Evolutionary conservation across 2,797 vertebrate genomes (phyloP).

Genomic region (Halcyon badia): DNA sequence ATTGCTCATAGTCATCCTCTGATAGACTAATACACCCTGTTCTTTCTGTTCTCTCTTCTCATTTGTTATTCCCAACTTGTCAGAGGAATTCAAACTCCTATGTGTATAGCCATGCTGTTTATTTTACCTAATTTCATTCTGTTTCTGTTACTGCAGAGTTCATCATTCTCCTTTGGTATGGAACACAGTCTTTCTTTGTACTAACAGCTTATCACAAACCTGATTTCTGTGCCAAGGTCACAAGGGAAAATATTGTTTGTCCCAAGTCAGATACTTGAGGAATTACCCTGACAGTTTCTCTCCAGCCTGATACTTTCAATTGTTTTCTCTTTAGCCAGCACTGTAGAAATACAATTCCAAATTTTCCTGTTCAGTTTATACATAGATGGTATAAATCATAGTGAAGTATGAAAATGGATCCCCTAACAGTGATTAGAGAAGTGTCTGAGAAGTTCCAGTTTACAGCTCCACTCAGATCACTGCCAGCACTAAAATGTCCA

Average conservation of each 20-base stretch:
- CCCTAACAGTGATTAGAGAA: not conserved
- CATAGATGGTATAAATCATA: not conserved
- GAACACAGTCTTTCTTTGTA: conserved; percentile 20
- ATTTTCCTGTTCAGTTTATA: not conserved
- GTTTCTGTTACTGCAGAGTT: not conserved
- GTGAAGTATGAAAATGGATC: not conserved
- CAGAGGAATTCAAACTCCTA: not conserved
- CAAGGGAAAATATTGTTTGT: not conserved
- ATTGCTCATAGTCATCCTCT: conserved; percentile 38
- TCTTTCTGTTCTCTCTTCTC: conserved; percentile 33
- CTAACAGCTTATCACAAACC: not conserved
- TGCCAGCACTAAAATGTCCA: not conserved
- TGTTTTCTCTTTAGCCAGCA: not conserved
- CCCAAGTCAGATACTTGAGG: not conserved
- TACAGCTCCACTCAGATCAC: not conserved
- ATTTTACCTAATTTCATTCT: not conserved
- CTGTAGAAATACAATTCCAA: not conserved
- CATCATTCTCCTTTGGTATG: not conserved
- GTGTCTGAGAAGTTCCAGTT: not conserved
- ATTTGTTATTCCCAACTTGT: conserved; percentile 28
- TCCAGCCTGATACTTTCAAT: not conserved
- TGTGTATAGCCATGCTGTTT: not conserved
- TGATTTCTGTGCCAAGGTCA: not conserved
- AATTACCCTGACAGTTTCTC: not conserved
- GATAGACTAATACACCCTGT: not conserved